phyloP scores from a whole-genome alignment of 2,113 vertebrate genomes.

The rat (Rattus norvegicus) region DNA sequence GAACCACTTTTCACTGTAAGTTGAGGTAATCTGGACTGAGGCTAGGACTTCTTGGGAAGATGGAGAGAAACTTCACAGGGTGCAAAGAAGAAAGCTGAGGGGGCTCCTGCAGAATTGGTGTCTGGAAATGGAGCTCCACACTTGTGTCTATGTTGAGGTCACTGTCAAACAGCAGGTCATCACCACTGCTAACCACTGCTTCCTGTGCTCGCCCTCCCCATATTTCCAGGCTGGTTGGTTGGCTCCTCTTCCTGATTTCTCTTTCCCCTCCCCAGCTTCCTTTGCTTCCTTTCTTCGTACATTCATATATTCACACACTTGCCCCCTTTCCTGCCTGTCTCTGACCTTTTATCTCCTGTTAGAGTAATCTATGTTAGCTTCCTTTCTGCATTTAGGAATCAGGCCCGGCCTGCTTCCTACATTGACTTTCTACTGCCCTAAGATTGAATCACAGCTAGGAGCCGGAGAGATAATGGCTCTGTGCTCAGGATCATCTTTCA shows the following conservation, averaged over 20 bases:
- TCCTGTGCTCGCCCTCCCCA: not conserved
- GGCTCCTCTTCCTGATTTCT: not conserved
- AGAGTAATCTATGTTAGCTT: not conserved
- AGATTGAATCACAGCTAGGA: not conserved
- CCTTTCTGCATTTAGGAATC: not conserved
- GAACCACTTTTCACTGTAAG: not conserved
- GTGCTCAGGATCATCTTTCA: not conserved
- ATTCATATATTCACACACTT: not conserved
- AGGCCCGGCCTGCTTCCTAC: slow-evolving; percentile 48
- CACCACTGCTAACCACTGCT: not conserved
- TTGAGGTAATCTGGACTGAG: not conserved
- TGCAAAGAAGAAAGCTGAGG: not conserved
- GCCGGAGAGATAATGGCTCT: not conserved
- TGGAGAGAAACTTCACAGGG: not conserved
- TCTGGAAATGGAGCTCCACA: not conserved
- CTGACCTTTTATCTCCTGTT: not conserved
- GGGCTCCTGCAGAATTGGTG: not conserved
- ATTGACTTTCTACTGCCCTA: not conserved
- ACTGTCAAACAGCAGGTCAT: not conserved
- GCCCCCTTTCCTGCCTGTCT: not conserved
- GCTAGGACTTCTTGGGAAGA: not conserved
- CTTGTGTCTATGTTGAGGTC: not conserved
- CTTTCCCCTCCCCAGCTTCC: not conserved
- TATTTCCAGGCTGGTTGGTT: not conserved
- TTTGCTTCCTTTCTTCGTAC: not conserved